Evolutionary conservation across 2,888 invertebrate species (phyloP).

Genomic region (Slavum lentiscoides): DNA sequence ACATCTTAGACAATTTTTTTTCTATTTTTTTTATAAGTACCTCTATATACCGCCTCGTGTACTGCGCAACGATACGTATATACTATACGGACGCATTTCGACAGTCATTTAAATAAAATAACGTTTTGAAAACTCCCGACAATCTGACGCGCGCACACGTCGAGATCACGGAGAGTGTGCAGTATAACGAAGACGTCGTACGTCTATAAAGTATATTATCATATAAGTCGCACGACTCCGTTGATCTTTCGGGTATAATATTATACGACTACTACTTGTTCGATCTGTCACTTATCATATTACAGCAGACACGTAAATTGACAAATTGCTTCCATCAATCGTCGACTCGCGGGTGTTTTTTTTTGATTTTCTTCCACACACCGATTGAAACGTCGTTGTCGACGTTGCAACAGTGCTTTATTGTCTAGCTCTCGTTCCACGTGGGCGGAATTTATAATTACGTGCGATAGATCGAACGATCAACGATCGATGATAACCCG

Average conservation of each 20-base stretch:
- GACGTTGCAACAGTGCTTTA: slow-evolving; percentile 1
- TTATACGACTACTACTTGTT: background rate
- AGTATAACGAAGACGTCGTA: slow-evolving; percentile 34
- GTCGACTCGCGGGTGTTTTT: slow-evolving; percentile 38
- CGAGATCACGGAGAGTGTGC: too few species aligned
- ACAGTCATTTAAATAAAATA: slow-evolving; percentile 25
- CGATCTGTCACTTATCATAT: slow-evolving; percentile 31
- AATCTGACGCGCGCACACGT: slow-evolving; percentile 7
- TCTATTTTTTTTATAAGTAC: too few species aligned
- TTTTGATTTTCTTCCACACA: slow-evolving; percentile 13
- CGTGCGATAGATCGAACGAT: background rate
- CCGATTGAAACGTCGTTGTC: slow-evolving; percentile 39
- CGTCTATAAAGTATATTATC: background rate
- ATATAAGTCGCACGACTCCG: background rate
- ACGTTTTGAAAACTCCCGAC: slow-evolving; percentile 21
- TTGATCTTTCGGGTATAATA: slow-evolving; percentile 35
- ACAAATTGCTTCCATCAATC: slow-evolving; percentile 46
- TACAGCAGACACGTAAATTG: slow-evolving; percentile 29
- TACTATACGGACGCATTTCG: too few species aligned
- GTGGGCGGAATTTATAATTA: slow-evolving; percentile 48
- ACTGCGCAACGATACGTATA: too few species aligned
- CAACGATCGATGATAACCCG: background rate
- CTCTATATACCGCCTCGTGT: too few species aligned
- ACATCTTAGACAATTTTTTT: too few species aligned
- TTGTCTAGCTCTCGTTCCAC: background rate